phyloP scores from a whole-genome alignment of 2,797 vertebrate genomes.

The Crypturellus tataupa region DNA sequence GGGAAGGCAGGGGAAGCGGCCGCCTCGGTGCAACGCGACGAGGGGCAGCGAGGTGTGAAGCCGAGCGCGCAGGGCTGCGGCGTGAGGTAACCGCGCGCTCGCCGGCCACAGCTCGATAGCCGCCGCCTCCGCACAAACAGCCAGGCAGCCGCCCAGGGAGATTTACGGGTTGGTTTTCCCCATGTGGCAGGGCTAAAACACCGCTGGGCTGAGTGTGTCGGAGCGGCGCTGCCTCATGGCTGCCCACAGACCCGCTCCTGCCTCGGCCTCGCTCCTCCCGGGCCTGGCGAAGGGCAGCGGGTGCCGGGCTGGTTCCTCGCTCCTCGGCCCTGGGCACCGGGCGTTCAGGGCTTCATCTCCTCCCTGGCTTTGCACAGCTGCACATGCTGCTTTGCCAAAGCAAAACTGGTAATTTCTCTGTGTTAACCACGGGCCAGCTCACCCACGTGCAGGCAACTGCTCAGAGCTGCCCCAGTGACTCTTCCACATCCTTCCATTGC shows the following conservation, averaged over 20 bases:
- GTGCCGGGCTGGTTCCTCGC: neutral
- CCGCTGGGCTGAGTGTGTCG: rapidly evolving
- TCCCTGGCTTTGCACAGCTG: neutral
- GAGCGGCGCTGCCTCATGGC: rapidly evolving
- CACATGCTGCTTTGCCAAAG: neutral
- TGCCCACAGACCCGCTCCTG: neutral
- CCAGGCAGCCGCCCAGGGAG: rapidly evolving
- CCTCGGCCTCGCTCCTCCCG: neutral
- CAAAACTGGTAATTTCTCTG: neutral
- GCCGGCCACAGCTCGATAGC: rapidly evolving
- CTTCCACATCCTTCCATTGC: neutral
- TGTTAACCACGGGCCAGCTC: neutral
- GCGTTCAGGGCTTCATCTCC: neutral
- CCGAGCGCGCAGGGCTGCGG: rapidly evolving
- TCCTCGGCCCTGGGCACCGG: rapidly evolving
- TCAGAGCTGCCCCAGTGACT: neutral
- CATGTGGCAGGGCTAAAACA: rapidly evolving
- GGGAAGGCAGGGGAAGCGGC: neutral
- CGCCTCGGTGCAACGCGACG: neutral
- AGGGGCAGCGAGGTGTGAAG: neutral
- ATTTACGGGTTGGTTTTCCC: neutral
- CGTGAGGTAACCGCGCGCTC: neutral
- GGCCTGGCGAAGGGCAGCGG: neutral
- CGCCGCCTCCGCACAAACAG: neutral
- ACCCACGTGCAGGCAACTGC: neutral